phyloP scores from a whole-genome alignment of 1,140 invertebrate species.

The Caerostris extrusa region DNA sequence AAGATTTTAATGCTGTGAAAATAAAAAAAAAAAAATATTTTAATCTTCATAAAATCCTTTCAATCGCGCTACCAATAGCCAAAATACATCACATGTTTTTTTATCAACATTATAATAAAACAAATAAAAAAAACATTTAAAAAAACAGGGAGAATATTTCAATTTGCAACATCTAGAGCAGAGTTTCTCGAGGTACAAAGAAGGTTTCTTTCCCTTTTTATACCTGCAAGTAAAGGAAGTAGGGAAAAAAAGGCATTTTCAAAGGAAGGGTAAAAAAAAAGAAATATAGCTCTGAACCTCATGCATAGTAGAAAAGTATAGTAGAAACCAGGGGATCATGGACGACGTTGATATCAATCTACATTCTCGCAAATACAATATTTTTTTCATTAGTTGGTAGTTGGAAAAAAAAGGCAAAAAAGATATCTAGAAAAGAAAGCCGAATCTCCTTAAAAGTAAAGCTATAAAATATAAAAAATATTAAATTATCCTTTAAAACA shows the following conservation, averaged over 20 bases:
- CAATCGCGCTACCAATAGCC: background rate
- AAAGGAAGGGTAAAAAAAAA: background rate
- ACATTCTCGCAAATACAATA: conserved; percentile 53
- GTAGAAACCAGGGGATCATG: background rate
- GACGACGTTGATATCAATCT: conserved; percentile 50
- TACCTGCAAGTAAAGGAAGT: background rate
- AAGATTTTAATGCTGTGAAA: too few species aligned
- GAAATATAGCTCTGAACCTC: background rate
- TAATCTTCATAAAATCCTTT: background rate
- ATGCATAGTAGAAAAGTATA: conserved; percentile 4
- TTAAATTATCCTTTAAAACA: too few species aligned
- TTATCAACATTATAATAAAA: background rate
- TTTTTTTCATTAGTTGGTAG: too few species aligned
- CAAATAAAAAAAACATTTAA: background rate
- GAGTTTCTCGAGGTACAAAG: background rate
- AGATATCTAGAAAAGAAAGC: too few species aligned
- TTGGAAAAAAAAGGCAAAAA: too few species aligned
- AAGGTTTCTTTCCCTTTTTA: background rate
- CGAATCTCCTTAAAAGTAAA: too few species aligned
- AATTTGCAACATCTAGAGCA: background rate
- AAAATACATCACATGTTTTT: background rate
- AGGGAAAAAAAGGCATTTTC: background rate
- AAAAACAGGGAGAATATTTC: background rate
- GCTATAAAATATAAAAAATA: too few species aligned
- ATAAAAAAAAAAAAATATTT: background rate